phyloP scores from a whole-genome alignment of 1,140 invertebrate genomes.

The Pteromalus puparum region DNA sequence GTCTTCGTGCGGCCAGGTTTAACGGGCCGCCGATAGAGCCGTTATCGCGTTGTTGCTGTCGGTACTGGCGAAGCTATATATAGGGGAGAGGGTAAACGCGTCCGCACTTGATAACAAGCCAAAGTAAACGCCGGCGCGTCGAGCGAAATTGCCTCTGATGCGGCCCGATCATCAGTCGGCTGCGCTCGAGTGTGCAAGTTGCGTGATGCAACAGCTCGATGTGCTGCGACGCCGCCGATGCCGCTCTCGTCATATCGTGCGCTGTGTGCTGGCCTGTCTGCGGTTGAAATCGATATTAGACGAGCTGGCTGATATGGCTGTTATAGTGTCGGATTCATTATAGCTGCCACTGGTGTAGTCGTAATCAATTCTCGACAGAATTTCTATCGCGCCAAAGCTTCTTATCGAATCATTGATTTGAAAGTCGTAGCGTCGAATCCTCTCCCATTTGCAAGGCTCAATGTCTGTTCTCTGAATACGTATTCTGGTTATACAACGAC shows the following conservation, averaged over 20 bases:
- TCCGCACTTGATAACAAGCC: slow-evolving; percentile 35
- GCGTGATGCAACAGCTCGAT: slow-evolving; percentile 2
- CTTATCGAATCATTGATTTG: too few relatives aligned
- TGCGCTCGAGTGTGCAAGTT: neutral
- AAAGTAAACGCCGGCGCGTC: neutral
- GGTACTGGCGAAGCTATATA: neutral
- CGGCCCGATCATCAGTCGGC: neutral
- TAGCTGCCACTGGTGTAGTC: neutral
- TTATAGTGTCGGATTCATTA: neutral
- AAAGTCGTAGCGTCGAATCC: neutral
- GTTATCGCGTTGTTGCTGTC: neutral
- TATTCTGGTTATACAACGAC: slow-evolving; percentile 11
- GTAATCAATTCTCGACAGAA: neutral
- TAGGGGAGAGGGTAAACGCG: neutral
- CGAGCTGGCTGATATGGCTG: neutral
- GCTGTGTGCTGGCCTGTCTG: neutral
- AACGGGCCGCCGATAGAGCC: slow-evolving; percentile 18
- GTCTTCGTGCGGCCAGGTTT: slow-evolving; percentile 24
- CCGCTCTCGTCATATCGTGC: neutral
- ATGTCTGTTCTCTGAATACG: slow-evolving; percentile 12
- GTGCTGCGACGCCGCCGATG: too few relatives aligned
- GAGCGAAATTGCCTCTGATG: slow-evolving; percentile 24
- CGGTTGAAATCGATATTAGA: neutral
- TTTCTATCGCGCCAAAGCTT: too few relatives aligned
- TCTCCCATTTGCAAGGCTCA: neutral